These are phyloP conservation scores for zebrafish (Danio rerio) DNA, from an alignment of 2,113 vertebrate genomes.

Conservation along the genomic window GRCz12tu NC_133189.1:37596001-37596500, in stretches of 20 bases:
- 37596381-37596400: too few species aligned
- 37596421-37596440: too few species aligned
- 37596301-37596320: background rate
- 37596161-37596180: constrained; percentile 45
- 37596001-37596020: constrained; percentile 69
- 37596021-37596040: constrained; percentile 75
- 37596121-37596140: constrained; percentile 60
- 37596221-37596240: constrained; percentile 5
- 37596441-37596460: background rate
- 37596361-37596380: background rate
- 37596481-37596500: too few species aligned
- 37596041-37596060: constrained; percentile 71
- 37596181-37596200: constrained; percentile 45
- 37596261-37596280: constrained; percentile 42
- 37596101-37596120: constrained; percentile 64
- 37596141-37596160: constrained; percentile 63
- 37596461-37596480: background rate
- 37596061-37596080: constrained; percentile 70
- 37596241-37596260: constrained; percentile 32
- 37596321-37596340: background rate
- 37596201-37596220: constrained; percentile 56
- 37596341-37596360: background rate
- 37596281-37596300: background rate
- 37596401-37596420: too few species aligned
- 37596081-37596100: constrained; percentile 68